These are phyloP conservation scores for Lasiommata megera DNA, from an alignment of 2,888 invertebrate species.

Conservation along the genomic window DNA sequence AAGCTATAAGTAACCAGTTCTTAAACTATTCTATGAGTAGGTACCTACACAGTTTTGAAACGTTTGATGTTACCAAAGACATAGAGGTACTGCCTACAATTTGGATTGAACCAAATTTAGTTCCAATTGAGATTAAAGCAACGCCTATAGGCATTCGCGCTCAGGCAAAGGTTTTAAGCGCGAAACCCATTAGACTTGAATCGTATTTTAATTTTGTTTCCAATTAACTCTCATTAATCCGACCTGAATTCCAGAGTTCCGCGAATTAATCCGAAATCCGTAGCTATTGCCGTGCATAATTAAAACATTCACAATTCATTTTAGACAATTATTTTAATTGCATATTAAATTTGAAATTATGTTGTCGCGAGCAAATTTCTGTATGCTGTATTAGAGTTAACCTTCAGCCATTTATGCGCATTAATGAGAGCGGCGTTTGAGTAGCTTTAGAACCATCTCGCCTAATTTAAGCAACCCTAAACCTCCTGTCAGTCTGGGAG, in stretches of 20 bases:
- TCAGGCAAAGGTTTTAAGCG: background rate
- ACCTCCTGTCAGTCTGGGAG: too few species aligned
- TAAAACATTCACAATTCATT: background rate
- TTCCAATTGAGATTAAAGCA: background rate
- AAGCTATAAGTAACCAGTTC: too few species aligned
- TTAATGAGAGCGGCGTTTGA: too few species aligned
- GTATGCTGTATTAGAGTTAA: background rate
- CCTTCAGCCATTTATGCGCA: too few species aligned
- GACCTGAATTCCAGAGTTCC: background rate
- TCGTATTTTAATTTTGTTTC: constrained; percentile 9
- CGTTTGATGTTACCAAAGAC: too few species aligned
- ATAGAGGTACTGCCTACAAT: background rate
- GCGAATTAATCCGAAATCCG: background rate
- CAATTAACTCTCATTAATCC: constrained; percentile 1
- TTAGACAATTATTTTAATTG: background rate
- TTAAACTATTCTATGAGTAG: too few species aligned
- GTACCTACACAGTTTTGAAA: too few species aligned
- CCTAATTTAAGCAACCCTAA: too few species aligned
- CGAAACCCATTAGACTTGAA: background rate
- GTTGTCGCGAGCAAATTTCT: background rate
- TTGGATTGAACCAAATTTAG: background rate
- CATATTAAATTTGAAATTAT: background rate
- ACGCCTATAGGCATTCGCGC: background rate
- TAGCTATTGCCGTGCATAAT: background rate
- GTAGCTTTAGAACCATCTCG: too few species aligned